Evolutionary conservation across 92 coral and sea anemone genomes (phyloP), one percentile per base, ranked within the genome.

Genomic region (Epizoanthus illoricatus): DNA sequence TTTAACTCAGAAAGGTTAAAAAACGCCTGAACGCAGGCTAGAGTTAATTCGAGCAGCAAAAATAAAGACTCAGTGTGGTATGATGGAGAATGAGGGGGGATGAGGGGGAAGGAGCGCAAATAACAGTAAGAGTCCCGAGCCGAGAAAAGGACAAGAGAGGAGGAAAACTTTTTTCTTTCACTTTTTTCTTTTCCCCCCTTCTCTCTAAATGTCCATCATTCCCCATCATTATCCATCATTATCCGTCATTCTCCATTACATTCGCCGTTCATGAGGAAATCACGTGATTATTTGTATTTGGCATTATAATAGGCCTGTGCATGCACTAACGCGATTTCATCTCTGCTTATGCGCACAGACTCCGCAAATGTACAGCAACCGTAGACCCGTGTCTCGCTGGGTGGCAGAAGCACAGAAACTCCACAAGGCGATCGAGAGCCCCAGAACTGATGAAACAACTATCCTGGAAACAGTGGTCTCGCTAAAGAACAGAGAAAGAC

Each of bases 401-500:
- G 94, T 88, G n/a, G 79, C 84, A 13, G 90, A 88, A 73, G 92
- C 92, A 42, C 88, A 65, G 15, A 23, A 75, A 13, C 76, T 92
- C 36, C 90, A 84, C 63, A 84, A 76, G n/a, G 90, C 89, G 10
- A 45, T 90, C 40, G 84, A 84, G 40, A 84, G 85, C 49, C 40
- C 67, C 71, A 80, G 86, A 33, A 59, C 80, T 2, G 91, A 92
- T 71, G 97, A 88, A 65, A 83, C 71, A 6, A 60, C 81, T n/a
- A 82, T 92, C 36, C 67, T 90, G 13, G 73, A 83, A 68, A 58
- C 83, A 23, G 58, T 92, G 39, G 87, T 91, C 47, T 65, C 83
- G 19, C 82, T 85, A 20, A 90, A 87, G 60, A 88, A 85, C 89
- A 86, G 62, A 23, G 87, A 89, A 72, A 84, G 97, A 56, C 87